Base-by-base conservation (phyloP, 2,888 invertebrate genomes). In the Eupithecia tripunctaria region DNA sequence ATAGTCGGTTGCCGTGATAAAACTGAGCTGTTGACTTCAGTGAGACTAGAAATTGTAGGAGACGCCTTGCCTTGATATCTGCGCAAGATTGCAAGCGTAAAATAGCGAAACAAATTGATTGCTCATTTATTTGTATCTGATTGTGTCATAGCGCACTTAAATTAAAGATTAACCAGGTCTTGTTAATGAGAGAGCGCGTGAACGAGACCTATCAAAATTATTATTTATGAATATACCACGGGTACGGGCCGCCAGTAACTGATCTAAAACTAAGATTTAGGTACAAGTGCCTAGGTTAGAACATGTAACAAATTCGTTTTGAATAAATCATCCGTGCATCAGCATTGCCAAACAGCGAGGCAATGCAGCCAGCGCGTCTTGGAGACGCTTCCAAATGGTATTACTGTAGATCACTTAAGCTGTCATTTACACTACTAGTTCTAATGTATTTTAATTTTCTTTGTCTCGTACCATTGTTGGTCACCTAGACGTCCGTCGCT, bases 1-100 rank as follows among this genome's bases (percentile, higher is more conserved):
- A 83, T 80, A 76, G 75, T 74, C 66, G 68, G 76, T 78, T 76
- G 73, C 74, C 71, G 73, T 72, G 76, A 78, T 73, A 75, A 71
- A 71, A 75, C 47, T 71, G 70, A 70, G 68, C 66, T 70, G 74
- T 72, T 75, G 73, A 74, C 74, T 76, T 69, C 71, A 72, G 75
- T 71, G 70, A 74, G 75, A 60, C 76, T 78, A 68, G 74, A 73
- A 77, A 69, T 73, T 76, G 75, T 70, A 67, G 69, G 56, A 71
- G 73, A 73, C 70, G 66, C 73, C 72, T 70, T 72, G 74, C 73
- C 68, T 68, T 71, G 74, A 78, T 73, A 72, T 73, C 73, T 38
- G 27, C 64, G 41, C 38, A 71, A 72, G 72, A 68, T 70, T 64
- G 70, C 64, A 29, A 47, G 69, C 71, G 67, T 72, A 71, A 74